Evolutionary conservation across 30 jellyfish, hydroid and myxozoan genomes (phyloP).

Genomic region (Hydractinia echinata): DNA sequence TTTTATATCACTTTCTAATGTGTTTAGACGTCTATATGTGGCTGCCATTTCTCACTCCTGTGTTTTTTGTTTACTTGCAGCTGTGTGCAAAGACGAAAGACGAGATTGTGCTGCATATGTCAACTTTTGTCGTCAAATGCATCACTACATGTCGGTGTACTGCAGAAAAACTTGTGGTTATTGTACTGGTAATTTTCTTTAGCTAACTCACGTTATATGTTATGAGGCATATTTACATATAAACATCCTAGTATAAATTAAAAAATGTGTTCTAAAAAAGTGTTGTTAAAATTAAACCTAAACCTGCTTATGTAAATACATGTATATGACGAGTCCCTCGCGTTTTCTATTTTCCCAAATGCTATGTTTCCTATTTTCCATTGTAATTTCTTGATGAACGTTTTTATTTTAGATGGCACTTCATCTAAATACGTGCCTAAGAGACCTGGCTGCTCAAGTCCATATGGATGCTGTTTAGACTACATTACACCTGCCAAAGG

Average conservation of each 20-base stretch:
- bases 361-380: too few species aligned
- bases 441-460: slow-evolving; percentile 51
- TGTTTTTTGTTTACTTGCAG: neutral
- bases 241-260: too few species aligned
- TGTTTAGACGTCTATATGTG: neutral
- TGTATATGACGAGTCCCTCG: too few species aligned
- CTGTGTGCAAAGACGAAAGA: slow-evolving; percentile 15
- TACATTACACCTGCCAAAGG: slow-evolving; percentile 22
- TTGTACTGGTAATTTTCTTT: slow-evolving; percentile 26
- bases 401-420: neutral
- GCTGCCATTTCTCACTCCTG: too few species aligned
- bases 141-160: slow-evolving; percentile 46
- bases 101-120: slow-evolving; percentile 5
- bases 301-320: too few species aligned
- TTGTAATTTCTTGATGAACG: too few species aligned
- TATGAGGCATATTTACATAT: too few species aligned
- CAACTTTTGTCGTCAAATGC: slow-evolving; percentile 6
- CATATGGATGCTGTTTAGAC: slow-evolving; percentile 27
- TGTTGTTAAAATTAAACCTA: too few species aligned
- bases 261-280: too few species aligned
- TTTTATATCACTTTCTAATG: neutral
- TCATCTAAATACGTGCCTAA: neutral
- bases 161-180: slow-evolving; percentile 61
- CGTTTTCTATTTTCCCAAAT: too few species aligned
- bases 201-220: too few species aligned